A percentile compares a stretch with the other conserved stretches of the same genome.
Evolutionary conservation across 2,888 invertebrate species (phyloP).

Genomic region (Acleris sparsana): DNA sequence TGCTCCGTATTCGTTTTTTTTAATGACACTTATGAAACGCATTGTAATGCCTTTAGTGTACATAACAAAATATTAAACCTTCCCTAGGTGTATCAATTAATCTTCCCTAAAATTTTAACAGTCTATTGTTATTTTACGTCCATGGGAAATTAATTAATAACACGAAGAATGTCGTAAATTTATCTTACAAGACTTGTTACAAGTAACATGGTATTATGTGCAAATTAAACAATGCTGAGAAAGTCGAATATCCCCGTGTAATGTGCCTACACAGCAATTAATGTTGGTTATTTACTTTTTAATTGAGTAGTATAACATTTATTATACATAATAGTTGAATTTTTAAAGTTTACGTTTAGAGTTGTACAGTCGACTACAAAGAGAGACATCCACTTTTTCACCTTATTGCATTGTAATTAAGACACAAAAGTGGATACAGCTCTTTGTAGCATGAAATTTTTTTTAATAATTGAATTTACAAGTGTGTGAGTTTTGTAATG

Average conservation of each 20-base stretch:
- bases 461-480: too few relatives aligned
- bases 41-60: too few relatives aligned
- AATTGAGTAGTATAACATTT: background rate
- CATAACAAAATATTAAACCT: too few relatives aligned
- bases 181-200: slow-evolving; percentile 22
- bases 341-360: background rate
- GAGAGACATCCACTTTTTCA: too few relatives aligned
- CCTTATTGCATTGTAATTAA: too few relatives aligned
- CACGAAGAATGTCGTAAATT: slow-evolving; percentile 26
- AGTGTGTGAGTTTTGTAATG: too few relatives aligned
- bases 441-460: too few relatives aligned
- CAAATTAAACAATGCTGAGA: slow-evolving; percentile 29
- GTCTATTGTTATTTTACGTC: slow-evolving; percentile 13
- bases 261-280: background rate
- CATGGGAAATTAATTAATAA: slow-evolving; percentile 8
- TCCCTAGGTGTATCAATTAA: background rate
- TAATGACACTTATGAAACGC: too few relatives aligned
- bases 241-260: background rate
- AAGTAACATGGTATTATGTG: slow-evolving; percentile 12
- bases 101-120: slow-evolving; percentile 7
- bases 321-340: background rate
- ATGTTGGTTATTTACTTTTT: slow-evolving; percentile 4
- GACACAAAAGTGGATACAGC: too few relatives aligned
- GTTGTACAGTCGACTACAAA: too few relatives aligned
- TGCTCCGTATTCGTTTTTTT: too few relatives aligned